phyloP scores from a whole-genome alignment of 1,140 invertebrate species.

The Caenorhabditis latens region DNA sequence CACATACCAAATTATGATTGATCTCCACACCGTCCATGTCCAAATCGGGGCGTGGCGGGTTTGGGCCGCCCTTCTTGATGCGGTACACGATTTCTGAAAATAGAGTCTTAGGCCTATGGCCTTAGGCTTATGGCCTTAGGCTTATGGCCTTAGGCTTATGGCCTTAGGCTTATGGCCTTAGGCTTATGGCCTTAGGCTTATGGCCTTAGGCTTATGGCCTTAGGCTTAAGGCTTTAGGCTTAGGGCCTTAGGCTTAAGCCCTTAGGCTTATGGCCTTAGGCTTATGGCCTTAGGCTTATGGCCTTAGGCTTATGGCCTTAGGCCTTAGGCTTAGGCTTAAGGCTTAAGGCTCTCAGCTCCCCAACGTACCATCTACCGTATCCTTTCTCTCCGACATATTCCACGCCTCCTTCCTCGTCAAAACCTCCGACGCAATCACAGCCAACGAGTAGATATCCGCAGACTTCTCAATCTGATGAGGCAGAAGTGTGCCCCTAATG shows the following conservation, averaged over 20 bases:
- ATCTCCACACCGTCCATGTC: conserved; percentile 59
- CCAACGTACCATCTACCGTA: conserved; percentile 59
- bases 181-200: too few relatives aligned
- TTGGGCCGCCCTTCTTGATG: conserved; percentile 62
- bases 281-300: too few relatives aligned
- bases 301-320: too few relatives aligned
- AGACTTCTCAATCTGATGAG: conserved; percentile 52
- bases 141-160: too few relatives aligned
- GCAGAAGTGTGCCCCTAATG: conserved; percentile 42
- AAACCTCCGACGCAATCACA: conserved; percentile 72
- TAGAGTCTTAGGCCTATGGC: not conserved
- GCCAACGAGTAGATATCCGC: conserved; percentile 72
- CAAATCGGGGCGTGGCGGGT: conserved; percentile 52
- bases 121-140: too few relatives aligned
- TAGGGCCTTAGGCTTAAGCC: too few relatives aligned
- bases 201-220: too few relatives aligned
- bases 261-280: too few relatives aligned
- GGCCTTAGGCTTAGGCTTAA: too few relatives aligned
- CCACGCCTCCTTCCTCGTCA: conserved; percentile 68
- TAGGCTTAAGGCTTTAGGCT: too few relatives aligned
- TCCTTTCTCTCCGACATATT: conserved; percentile 65
- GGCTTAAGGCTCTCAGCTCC: too few relatives aligned
- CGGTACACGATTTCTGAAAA: conserved; percentile 66
- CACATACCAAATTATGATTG: conserved; percentile 57
- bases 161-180: too few relatives aligned